Percentiles rank a stretch among this genome's conserved stretches.
These are phyloP conservation scores for Ecdyonurus torrentis DNA, from an alignment of 2,888 invertebrate genomes.

Conservation along the genomic window DNA sequence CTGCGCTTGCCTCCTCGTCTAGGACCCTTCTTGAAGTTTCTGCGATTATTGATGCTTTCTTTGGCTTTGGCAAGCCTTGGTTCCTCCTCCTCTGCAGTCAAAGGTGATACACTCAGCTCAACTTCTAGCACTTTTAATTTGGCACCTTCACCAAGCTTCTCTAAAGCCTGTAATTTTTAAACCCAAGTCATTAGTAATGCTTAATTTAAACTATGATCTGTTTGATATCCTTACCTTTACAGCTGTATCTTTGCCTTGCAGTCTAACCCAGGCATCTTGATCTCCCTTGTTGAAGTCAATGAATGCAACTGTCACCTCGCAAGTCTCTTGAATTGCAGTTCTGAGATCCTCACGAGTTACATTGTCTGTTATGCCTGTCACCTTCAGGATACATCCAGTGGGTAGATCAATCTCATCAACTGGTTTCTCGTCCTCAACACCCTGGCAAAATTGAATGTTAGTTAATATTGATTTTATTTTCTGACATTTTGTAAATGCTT, in stretches of 20 bases:
- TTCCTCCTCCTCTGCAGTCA: conserved; percentile 58
- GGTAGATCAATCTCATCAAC: conserved; percentile 39
- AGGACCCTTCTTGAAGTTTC: neutral
- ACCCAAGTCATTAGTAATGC: neutral
- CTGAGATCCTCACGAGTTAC: conserved; percentile 56
- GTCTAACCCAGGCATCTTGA: conserved; percentile 51
- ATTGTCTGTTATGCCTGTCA: conserved; percentile 43
- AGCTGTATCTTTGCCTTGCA: conserved; percentile 51
- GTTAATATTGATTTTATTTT: conserved; percentile 10
- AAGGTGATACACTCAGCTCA: conserved; percentile 34
- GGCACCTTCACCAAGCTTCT: conserved; percentile 15
- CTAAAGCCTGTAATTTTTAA: neutral
- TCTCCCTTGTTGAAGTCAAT: conserved; percentile 63
- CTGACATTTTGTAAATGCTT: too few relatives aligned
- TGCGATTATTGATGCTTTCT: conserved; percentile 21
- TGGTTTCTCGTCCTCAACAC: conserved; percentile 13
- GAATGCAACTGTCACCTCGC: conserved; percentile 45
- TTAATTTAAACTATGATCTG: neutral
- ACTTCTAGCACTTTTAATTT: conserved; percentile 26
- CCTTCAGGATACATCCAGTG: conserved; percentile 54
- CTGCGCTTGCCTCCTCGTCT: neutral
- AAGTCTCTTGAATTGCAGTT: conserved; percentile 41
- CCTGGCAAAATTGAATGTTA: neutral
- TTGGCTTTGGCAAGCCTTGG: conserved; percentile 43
- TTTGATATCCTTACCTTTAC: conserved; percentile 38